phyloP scores from a whole-genome alignment of 2,113 vertebrate species.

The Papio anubis region DNA sequence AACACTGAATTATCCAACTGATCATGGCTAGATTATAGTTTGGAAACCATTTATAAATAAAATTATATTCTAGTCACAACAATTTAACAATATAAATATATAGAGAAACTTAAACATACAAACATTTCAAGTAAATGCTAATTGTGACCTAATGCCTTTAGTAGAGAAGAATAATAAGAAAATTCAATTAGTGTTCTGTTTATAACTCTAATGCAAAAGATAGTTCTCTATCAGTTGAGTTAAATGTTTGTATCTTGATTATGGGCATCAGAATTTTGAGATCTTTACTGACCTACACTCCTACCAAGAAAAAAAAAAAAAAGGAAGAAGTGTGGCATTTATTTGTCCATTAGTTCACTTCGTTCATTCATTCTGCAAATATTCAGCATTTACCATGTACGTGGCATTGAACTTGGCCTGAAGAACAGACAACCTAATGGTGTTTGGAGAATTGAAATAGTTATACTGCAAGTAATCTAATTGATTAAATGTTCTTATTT shows the following conservation, averaged over 20 bases:
- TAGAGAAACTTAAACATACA: background rate
- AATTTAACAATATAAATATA: too few relatives aligned
- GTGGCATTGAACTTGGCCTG: background rate
- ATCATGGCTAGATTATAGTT: background rate
- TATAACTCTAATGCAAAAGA: background rate
- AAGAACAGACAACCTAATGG: background rate
- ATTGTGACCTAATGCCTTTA: background rate
- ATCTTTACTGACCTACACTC: conserved; percentile 4
- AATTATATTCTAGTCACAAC: background rate
- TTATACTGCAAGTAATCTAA: background rate
- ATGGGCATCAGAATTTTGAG: background rate
- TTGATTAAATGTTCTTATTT: background rate
- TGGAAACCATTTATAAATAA: conserved; percentile 19
- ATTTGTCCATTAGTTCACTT: background rate
- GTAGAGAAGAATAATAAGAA: background rate
- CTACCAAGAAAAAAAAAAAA: background rate
- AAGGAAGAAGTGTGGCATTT: background rate
- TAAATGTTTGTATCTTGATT: background rate
- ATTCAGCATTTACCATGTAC: background rate
- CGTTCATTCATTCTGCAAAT: background rate
- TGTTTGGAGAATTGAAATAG: background rate
- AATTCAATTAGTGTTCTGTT: background rate
- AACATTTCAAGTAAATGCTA: background rate
- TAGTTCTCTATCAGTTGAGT: background rate
- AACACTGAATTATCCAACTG: background rate